Conservation (phyloP, 2,797 vertebrate species). For the Gouania willdenowi region DNA sequence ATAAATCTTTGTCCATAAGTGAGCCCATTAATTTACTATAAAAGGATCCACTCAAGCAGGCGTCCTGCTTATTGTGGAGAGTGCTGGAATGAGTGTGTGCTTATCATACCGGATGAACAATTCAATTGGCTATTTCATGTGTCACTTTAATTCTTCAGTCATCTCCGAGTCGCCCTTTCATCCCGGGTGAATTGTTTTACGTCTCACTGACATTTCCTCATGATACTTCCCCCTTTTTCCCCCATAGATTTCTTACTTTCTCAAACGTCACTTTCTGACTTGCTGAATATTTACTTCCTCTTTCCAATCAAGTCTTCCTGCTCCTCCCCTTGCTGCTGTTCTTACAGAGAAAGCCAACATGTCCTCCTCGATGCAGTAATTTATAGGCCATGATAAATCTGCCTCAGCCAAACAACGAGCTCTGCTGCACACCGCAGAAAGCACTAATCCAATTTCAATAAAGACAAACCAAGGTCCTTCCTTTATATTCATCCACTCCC, state of each 20-base stretch:
- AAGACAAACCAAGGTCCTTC: constrained; percentile 71
- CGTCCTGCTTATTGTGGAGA: constrained; percentile 2
- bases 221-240: constrained; percentile 9
- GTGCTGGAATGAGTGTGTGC: background rate
- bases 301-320: background rate
- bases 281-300: constrained; percentile 10
- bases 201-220: too few species aligned
- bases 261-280: background rate
- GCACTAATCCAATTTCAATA: constrained; percentile 68
- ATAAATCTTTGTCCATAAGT: constrained; percentile 38
- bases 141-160: too few species aligned
- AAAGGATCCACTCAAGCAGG: constrained; percentile 20
- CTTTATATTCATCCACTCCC: constrained; percentile 28
- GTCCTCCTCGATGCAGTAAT: constrained; percentile 23
- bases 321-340: constrained; percentile 1
- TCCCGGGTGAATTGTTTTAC: too few species aligned
- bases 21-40: constrained; percentile 26
- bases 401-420: constrained; percentile 50
- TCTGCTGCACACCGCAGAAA: constrained; percentile 52
- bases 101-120: background rate
- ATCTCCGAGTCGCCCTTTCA: too few species aligned
- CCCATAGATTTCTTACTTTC: constrained; percentile 6
- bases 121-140: too few species aligned
- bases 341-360: constrained; percentile 24
- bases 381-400: constrained; percentile 49